Evolutionary conservation across 2,113 vertebrate species (phyloP).

Genomic region (Macrotus californicus): DNA sequence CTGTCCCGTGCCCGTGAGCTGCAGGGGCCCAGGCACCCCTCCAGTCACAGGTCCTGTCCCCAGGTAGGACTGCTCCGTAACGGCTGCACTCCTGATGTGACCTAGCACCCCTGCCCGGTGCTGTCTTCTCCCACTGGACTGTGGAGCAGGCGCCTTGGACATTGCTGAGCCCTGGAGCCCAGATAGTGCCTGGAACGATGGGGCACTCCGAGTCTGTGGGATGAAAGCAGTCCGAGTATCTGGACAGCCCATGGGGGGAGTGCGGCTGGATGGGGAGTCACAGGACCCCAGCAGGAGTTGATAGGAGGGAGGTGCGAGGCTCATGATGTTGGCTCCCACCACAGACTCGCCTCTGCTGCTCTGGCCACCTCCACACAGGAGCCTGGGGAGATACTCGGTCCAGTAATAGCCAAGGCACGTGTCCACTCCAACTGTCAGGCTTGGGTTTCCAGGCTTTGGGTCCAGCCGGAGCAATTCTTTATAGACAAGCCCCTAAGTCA

Average conservation of each 20-base stretch:
- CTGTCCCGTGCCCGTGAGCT: neutral
- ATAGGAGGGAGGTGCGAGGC: neutral
- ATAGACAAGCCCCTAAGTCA: neutral
- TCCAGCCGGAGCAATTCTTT: neutral
- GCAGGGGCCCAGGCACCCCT: fast-evolving
- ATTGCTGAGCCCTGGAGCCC: neutral
- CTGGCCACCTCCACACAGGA: neutral
- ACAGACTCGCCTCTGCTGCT: neutral
- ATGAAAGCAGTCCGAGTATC: neutral
- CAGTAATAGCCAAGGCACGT: neutral
- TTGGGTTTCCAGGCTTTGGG: neutral
- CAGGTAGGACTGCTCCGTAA: neutral
- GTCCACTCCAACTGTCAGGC: neutral
- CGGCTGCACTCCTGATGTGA: fast-evolving
- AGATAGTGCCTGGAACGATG: neutral
- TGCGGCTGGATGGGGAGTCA: neutral
- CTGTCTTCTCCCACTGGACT: neutral
- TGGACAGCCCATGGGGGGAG: neutral
- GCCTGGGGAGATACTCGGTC: neutral
- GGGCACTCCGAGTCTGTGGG: neutral
- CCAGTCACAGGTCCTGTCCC: neutral
- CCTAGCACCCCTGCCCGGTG: no score
- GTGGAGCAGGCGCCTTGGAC: neutral
- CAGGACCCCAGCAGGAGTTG: neutral
- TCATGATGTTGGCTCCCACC: fast-evolving